Evolutionary conservation across 1,140 invertebrate species (phyloP).

Genomic region (Penaeus japonicus): DNA sequence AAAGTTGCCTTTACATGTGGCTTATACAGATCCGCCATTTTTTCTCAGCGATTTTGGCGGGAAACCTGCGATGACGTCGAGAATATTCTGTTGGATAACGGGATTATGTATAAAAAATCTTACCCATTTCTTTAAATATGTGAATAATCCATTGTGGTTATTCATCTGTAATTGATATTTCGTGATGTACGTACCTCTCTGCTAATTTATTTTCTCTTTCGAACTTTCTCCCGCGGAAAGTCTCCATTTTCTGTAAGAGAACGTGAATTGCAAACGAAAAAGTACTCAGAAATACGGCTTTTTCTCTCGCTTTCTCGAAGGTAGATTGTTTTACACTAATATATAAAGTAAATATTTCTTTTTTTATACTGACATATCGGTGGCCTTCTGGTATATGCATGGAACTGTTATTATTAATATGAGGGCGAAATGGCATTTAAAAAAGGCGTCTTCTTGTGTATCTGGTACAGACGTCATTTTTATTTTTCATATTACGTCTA

Average conservation of each 20-base stretch:
- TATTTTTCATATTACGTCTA: no score
- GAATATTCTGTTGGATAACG: not conserved
- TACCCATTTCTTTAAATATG: not conserved
- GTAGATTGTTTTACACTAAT: slow-evolving; percentile 32
- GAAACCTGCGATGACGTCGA: not conserved
- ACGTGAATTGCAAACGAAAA: not conserved
- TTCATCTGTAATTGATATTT: not conserved
- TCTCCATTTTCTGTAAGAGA: not conserved
- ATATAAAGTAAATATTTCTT: not conserved
- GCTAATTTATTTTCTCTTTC: not conserved
- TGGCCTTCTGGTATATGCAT: slow-evolving; percentile 1
- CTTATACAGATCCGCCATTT: no score
- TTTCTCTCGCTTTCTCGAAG: slow-evolving; percentile 15
- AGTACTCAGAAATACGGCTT: not conserved
- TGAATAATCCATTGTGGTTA: not conserved
- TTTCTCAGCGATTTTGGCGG: no score
- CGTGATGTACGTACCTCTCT: not conserved
- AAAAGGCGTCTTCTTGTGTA: no score
- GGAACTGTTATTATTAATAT: no score
- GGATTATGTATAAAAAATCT: not conserved
- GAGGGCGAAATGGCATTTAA: no score
- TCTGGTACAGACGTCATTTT: no score
- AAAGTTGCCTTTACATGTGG: no score
- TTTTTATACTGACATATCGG: slow-evolving; percentile 4
- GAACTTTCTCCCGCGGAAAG: not conserved